A percentile compares a stretch with the other conserved stretches of the same genome.
Conservation (phyloP, 2,888 invertebrate genomes). For the Athalia cordata region DNA sequence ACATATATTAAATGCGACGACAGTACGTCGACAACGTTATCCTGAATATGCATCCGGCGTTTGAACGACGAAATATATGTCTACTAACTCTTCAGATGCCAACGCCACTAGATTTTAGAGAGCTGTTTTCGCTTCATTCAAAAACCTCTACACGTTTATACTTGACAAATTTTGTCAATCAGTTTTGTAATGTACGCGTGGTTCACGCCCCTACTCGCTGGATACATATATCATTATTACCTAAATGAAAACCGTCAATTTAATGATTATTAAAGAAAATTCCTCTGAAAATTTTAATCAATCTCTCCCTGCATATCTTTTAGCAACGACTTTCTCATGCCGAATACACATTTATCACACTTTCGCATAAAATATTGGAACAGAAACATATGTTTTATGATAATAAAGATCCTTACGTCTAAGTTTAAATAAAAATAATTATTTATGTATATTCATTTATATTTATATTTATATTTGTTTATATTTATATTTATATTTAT, state of each 20-base stretch:
- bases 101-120: too few relatives aligned
- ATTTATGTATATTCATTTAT: background rate
- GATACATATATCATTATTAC: too few relatives aligned
- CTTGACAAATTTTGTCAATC: too few relatives aligned
- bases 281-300: background rate
- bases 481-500: constrained; percentile 1
- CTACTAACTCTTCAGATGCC: too few relatives aligned
- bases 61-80: background rate
- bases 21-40: background rate
- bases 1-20: constrained; percentile 30
- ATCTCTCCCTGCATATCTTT: background rate
- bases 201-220: too few relatives aligned
- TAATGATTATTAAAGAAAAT: constrained; percentile 9
- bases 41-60: background rate
- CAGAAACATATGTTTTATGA: constrained; percentile 24
- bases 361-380: constrained; percentile 41
- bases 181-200: too few relatives aligned
- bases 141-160: too few relatives aligned
- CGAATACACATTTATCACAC: constrained; percentile 36
- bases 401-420: constrained; percentile 32
- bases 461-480: constrained; percentile 24
- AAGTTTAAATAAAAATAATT: constrained; percentile 38
- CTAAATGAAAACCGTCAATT: background rate
- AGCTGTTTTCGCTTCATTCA: too few relatives aligned
- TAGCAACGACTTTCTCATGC: constrained; percentile 17